Base-by-base conservation (phyloP, 2,797 vertebrate species). In the Coluber constrictor region DNA sequence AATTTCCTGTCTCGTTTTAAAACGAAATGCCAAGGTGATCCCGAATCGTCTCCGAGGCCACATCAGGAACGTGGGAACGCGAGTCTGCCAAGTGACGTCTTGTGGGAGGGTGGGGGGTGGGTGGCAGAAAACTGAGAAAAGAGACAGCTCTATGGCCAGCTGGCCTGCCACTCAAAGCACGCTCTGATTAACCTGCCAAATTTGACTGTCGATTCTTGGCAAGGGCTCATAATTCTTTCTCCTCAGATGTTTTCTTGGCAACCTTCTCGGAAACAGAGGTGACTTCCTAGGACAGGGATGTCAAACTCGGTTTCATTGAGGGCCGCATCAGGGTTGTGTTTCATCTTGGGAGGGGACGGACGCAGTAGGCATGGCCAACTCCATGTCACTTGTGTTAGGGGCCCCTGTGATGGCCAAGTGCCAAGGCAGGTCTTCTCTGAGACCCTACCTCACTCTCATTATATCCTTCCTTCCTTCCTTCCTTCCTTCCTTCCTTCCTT, bases 101-200 rank as follows among this genome's bases (percentile, higher is more conserved):
- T 55, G 55, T 2, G 37, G 37, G 47, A 47, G 66, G 83, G 4
- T 11, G 54, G 3, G 13, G 55, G 56, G 55, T 11, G 54, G 10
- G 54, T 55, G 56, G 56, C 54, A 90, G 74, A 61, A 90, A 51
- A 86, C 57, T 86, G 88, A 92, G 47, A 55, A 55, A 5, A 29
- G n/a, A 74, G 89, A 90, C 61, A 4, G 92, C 79, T 86, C 74
- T 61, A 37, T 37, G 74, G 29, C 88, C 88, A 90, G 88, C 57
- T 60, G 86, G 88, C 88, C 15, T 6, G 66, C n/a, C 66, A 18
- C 56, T n/a, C 87, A 63, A 29, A 90, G 59, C 89, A 74, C 27
- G 92, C 89, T 74, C 60, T 57, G 89, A 87, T 90, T 93, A 87
- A 16, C 51, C 27, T 70, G 86, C 89, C 83, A 90, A 74, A 59